Conservation (phyloP, 2,113 vertebrate species). For the Pleuronectes platessa region DNA sequence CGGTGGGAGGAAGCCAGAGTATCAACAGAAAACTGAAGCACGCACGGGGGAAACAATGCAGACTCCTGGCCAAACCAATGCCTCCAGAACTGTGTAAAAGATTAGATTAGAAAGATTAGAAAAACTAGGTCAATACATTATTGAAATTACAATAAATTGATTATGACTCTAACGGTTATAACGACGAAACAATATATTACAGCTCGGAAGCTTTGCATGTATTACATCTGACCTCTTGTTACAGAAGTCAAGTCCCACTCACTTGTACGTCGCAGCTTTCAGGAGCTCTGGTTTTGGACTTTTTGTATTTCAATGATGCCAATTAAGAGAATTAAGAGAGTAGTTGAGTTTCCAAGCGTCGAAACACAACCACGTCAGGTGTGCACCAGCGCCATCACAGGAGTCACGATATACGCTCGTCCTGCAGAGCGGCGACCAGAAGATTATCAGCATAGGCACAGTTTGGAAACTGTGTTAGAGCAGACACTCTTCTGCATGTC, state of each 20-base stretch:
- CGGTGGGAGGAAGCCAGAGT: too few relatives aligned
- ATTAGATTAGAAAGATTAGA: too few relatives aligned
- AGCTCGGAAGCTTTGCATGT: too few relatives aligned
- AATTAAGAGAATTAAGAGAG: not conserved
- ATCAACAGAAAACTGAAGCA: too few relatives aligned
- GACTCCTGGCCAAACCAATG: too few relatives aligned
- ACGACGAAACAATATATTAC: not conserved
- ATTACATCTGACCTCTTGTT: not conserved
- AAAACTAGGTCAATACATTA: too few relatives aligned
- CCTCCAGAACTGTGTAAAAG: too few relatives aligned
- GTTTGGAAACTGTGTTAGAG: conserved; percentile 29
- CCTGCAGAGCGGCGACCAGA: not conserved
- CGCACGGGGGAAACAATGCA: too few relatives aligned
- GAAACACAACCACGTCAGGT: not conserved
- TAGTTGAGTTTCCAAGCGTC: not conserved
- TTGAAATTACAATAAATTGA: not conserved
- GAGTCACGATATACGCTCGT: not conserved
- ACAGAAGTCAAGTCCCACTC: not conserved
- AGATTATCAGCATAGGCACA: conserved; percentile 28
- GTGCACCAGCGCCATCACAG: not conserved
- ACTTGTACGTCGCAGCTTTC: not conserved
- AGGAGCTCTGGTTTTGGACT: not conserved
- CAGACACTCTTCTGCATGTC: conserved; percentile 47
- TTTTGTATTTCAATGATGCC: not conserved
- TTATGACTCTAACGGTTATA: not conserved